Evolutionary conservation across 2,113 vertebrate genomes (phyloP).

Genomic region (Athene noctua): DNA sequence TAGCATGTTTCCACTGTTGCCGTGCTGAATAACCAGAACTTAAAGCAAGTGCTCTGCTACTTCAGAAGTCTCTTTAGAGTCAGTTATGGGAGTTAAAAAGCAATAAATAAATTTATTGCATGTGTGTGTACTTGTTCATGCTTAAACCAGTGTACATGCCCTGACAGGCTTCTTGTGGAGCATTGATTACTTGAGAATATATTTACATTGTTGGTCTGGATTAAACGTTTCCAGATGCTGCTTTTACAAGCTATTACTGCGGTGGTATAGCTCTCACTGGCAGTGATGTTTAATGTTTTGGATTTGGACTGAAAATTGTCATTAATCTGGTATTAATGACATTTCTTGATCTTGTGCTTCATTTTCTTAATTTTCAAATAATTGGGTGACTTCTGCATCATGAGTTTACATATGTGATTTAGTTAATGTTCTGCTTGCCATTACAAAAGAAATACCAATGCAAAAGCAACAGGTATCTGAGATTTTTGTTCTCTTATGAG

Average conservation of each 20-base stretch:
- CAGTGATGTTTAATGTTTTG: neutral
- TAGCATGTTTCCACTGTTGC: neutral
- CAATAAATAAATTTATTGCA: constrained; percentile 17
- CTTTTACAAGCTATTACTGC: neutral
- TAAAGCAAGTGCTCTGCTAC: neutral
- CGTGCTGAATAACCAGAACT: neutral
- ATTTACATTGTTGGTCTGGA: neutral
- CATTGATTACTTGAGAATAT: neutral
- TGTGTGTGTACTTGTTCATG: neutral
- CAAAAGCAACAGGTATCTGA: neutral
- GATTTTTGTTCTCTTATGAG: neutral
- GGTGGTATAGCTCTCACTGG: neutral
- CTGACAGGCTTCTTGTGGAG: neutral
- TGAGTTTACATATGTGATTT: neutral
- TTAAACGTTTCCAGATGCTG: constrained; percentile 20
- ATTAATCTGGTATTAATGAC: neutral
- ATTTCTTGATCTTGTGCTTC: neutral
- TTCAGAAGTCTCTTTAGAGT: neutral
- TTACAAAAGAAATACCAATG: neutral
- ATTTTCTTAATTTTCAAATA: neutral
- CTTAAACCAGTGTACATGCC: neutral
- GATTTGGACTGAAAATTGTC: neutral
- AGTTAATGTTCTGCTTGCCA: neutral
- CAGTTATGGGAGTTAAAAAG: neutral
- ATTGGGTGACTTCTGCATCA: neutral